These are phyloP conservation scores for Equus przewalskii DNA, from an alignment of 2,113 vertebrate species.

Conservation along the genomic window DNA sequence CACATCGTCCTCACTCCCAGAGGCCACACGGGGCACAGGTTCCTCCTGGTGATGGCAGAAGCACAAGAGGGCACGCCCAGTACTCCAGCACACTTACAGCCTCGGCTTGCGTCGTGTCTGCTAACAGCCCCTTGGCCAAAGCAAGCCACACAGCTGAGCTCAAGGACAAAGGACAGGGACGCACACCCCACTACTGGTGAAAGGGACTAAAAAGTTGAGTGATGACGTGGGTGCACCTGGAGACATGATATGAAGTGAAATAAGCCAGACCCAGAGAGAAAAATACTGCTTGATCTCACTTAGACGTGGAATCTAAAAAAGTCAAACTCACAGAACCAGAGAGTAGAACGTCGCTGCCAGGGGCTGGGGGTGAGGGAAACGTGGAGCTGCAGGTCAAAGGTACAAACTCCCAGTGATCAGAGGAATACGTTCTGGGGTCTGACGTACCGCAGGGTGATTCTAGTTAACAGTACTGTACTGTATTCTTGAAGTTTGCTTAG, in stretches of 20 bases:
- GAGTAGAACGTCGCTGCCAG: not conserved
- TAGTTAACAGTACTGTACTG: not conserved
- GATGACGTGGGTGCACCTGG: not conserved
- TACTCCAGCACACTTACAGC: not conserved
- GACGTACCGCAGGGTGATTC: not conserved
- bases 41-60: not conserved
- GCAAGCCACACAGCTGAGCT: not conserved
- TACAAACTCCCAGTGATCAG: not conserved
- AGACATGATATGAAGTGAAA: not conserved
- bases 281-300: not conserved
- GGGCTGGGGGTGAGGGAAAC: not conserved
- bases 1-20: not conserved
- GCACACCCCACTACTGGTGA: fast-evolving
- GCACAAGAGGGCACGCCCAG: not conserved
- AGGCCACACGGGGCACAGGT: not conserved
- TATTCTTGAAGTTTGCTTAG: no score
- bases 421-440: not conserved
- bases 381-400: not conserved
- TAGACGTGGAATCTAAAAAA: not conserved
- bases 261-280: not conserved
- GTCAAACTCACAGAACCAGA: not conserved
- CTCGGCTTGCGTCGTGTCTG: not conserved
- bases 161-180: not conserved
- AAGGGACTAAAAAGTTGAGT: not conserved
- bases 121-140: not conserved